phyloP scores from a whole-genome alignment of 30 jellyfish, hydroid and myxozoan genomes.

The Hydractinia symbiolongicarpus region DNA sequence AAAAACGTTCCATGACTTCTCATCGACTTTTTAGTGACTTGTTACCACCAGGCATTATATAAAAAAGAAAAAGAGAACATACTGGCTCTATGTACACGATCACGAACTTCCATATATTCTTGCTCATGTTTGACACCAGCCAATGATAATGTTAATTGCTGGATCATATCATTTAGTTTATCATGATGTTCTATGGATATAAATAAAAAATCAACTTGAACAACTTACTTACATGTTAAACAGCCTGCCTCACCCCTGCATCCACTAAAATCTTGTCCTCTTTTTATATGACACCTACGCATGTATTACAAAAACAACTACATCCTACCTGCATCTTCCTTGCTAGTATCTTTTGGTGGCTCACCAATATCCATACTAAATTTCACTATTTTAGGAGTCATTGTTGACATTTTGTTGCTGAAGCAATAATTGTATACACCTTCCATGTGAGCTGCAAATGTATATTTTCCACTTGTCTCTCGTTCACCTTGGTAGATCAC shows the following conservation, averaged over 20 bases:
- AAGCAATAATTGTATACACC: slow-evolving; percentile 95
- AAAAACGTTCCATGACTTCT: neutral
- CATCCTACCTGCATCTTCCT: slow-evolving; percentile 92
- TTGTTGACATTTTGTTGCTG: slow-evolving; percentile 96
- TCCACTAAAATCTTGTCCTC: neutral
- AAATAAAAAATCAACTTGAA: neutral
- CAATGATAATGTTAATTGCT: slow-evolving; percentile 78
- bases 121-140: slow-evolving; percentile 99
- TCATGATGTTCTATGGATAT: slow-evolving; percentile 78
- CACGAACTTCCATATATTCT: slow-evolving; percentile 98
- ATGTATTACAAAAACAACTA: neutral
- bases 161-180: slow-evolving; percentile 82
- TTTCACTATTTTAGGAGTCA: slow-evolving; percentile 97
- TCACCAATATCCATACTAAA: slow-evolving; percentile 98
- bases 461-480: slow-evolving; percentile 95
- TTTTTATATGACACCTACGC: neutral
- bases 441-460: slow-evolving; percentile 99
- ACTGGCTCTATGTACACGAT: slow-evolving; percentile 97
- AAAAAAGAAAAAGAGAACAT: slow-evolving; percentile 24
- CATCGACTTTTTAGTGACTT: neutral
- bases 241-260: neutral
- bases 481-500: slow-evolving; percentile 92
- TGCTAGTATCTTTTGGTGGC: slow-evolving; percentile 95
- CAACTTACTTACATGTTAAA: neutral
- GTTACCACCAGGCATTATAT: neutral